phyloP scores from a whole-genome alignment of 2,888 invertebrate genomes.

The Erebia ligea region DNA sequence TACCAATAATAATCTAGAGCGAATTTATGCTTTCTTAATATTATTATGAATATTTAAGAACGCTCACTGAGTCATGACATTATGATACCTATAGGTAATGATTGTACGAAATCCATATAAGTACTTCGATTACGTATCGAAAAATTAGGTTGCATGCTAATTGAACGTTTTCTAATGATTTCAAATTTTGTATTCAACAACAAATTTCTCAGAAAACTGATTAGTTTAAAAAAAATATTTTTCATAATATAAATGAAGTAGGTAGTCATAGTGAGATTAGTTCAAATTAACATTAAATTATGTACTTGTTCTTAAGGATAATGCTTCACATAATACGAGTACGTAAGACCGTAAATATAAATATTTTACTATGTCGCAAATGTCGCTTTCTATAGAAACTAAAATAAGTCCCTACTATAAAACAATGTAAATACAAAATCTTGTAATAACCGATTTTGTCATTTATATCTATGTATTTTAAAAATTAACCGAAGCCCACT shows the following conservation, averaged over 20 bases:
- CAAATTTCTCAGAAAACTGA: neutral
- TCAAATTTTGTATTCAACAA: neutral
- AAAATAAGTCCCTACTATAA: neutral
- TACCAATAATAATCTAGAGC: neutral
- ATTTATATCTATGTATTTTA: conserved; percentile 22
- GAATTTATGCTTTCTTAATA: neutral
- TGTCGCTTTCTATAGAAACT: neutral
- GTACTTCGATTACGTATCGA: neutral
- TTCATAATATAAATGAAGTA: conserved; percentile 10
- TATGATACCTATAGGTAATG: neutral
- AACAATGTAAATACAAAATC: conserved; percentile 30
- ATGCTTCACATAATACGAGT: neutral
- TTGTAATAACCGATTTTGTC: conserved; percentile 23
- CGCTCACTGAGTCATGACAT: neutral
- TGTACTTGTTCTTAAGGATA: neutral
- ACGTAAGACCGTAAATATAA: neutral
- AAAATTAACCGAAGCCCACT: conserved; percentile 38
- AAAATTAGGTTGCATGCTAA: neutral
- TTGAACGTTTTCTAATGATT: neutral
- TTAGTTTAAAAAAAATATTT: conserved; percentile 1
- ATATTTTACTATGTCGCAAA: conserved; percentile 3
- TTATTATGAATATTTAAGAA: neutral
- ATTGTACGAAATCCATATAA: neutral
- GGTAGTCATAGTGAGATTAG: conserved; percentile 3
- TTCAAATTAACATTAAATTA: neutral